A percentile compares a stretch with the other conserved stretches of the same genome.
Conservation (phyloP, 1,140 invertebrate genomes). For the Mya arenaria region DNA sequence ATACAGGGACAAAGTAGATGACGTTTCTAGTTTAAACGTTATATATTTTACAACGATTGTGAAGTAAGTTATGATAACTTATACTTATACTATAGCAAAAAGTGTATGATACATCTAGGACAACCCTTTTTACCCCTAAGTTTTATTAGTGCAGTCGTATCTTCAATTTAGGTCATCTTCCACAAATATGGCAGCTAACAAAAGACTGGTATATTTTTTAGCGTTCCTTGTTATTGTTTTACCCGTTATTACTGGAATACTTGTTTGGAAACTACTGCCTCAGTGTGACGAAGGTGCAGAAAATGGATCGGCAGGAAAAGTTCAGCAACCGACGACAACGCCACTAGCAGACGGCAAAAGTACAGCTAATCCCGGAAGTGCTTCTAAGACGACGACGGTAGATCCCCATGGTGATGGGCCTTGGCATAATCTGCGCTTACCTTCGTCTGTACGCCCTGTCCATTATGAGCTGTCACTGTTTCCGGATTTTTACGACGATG, state of each 20-base stretch:
- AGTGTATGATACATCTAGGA: too few relatives aligned
- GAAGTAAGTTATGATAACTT: too few relatives aligned
- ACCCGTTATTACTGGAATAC: constrained; percentile 59
- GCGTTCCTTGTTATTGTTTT: constrained; percentile 58
- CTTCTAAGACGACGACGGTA: constrained; percentile 13
- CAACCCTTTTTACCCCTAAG: too few relatives aligned
- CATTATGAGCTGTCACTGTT: constrained; percentile 89
- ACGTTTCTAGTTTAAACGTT: too few relatives aligned
- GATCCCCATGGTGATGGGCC: constrained; percentile 66
- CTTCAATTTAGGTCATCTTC: too few relatives aligned
- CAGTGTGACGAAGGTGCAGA: neutral
- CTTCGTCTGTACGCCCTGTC: constrained; percentile 85
- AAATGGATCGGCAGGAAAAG: neutral
- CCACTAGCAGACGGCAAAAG: neutral
- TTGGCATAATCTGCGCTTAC: constrained; percentile 83
- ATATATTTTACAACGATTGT: too few relatives aligned
- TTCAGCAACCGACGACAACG: neutral
- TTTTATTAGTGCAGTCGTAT: too few relatives aligned
- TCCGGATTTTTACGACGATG: constrained; percentile 83
- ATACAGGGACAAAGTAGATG: too few relatives aligned
- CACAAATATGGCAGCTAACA: constrained; percentile 34
- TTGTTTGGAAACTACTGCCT: constrained; percentile 61
- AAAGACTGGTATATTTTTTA: constrained; percentile 54
- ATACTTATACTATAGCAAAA: too few relatives aligned
- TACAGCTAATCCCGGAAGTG: neutral